phyloP scores from a whole-genome alignment of 2,113 vertebrate species.

The Lepidothrix coronata region DNA sequence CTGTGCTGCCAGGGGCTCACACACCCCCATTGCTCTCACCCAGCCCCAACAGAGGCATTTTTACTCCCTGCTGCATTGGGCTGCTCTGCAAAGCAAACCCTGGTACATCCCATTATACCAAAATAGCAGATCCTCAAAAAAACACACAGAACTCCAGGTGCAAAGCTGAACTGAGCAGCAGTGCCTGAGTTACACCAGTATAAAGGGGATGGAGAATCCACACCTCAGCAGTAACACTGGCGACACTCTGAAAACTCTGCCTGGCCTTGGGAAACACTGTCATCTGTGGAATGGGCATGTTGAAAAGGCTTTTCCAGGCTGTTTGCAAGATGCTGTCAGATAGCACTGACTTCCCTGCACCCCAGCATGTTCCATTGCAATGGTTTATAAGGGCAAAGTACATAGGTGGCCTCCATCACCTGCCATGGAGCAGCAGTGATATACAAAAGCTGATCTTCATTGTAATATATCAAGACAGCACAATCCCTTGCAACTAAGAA shows the following conservation, averaged over 20 bases:
- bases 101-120: not conserved
- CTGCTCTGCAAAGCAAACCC: not conserved
- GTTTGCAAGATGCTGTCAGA: not conserved
- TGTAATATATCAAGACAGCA: not conserved
- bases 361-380: not conserved
- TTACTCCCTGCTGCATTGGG: not conserved
- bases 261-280: not conserved
- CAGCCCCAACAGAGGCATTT: not conserved
- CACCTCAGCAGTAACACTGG: accelerated
- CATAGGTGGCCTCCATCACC: not conserved
- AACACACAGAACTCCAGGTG: not conserved
- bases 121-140: not conserved
- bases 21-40: not conserved
- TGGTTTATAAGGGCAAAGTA: not conserved
- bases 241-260: not conserved
- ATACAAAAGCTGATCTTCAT: not conserved
- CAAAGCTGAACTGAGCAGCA: not conserved
- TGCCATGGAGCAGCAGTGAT: not conserved
- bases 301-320: not conserved
- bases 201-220: not conserved
- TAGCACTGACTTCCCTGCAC: not conserved
- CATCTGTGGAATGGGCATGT: not conserved
- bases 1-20: not conserved
- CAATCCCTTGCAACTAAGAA: not conserved
- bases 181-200: not conserved